phyloP scores from a whole-genome alignment of 1,140 invertebrate species.

The Drosophila melanica region DNA sequence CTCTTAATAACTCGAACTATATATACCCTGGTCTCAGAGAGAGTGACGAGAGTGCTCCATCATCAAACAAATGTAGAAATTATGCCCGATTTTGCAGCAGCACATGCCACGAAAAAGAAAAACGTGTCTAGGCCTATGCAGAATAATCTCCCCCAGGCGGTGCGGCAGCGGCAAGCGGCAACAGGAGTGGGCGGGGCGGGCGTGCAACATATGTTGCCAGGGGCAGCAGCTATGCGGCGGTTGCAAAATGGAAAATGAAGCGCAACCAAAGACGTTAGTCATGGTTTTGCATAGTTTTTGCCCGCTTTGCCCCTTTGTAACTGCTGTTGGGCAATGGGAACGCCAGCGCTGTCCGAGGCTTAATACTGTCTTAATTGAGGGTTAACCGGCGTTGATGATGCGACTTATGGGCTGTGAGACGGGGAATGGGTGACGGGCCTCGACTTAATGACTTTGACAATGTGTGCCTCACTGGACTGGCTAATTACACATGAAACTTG shows the following conservation, averaged over 20 bases:
- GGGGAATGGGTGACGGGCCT: constrained; percentile 27
- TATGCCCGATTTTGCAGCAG: constrained; percentile 64
- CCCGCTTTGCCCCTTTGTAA: constrained; percentile 26
- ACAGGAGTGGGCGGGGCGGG: constrained; percentile 3
- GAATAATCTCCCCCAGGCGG: constrained; percentile 16
- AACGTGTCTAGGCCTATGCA: constrained; percentile 59
- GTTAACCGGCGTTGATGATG: constrained; percentile 84
- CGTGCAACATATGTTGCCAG: constrained; percentile 78
- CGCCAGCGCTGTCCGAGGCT: constrained; percentile 58
- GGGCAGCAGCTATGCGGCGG: constrained; percentile 42
- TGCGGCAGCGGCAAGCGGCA: constrained; percentile 6
- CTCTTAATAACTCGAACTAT: constrained; percentile 46
- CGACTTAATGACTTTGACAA: constrained; percentile 83
- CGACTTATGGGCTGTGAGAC: constrained; percentile 74
- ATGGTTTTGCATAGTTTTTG: constrained; percentile 82
- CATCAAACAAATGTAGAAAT: constrained; percentile 75
- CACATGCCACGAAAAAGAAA: constrained; percentile 27
- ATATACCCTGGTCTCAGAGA: constrained; percentile 29
- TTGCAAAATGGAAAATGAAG: constrained; percentile 68
- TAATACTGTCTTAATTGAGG: constrained; percentile 84
- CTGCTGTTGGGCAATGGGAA: constrained; percentile 43
- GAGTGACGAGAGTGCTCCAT: constrained; percentile 63
- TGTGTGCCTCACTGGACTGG: constrained; percentile 51
- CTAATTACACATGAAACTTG: constrained; percentile 77
- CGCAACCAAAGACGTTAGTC: constrained; percentile 82